Conservation (phyloP, 2,797 vertebrate genomes). For the Melanotaenia parkinsoni region DNA sequence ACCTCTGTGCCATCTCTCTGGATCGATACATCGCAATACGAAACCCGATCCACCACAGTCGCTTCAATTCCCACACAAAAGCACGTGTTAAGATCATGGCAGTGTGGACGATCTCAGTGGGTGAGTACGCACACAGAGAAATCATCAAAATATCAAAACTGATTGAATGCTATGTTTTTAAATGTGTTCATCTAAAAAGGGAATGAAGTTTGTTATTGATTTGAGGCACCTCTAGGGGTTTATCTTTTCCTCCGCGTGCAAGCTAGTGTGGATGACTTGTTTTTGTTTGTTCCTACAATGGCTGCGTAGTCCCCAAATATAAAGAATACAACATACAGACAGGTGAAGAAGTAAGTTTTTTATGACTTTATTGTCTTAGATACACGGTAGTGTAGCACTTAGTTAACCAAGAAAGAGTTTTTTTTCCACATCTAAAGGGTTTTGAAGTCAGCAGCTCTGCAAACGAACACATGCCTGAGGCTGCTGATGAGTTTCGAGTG, state of each 20-base stretch:
- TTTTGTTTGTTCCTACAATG: background rate
- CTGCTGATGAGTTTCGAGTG: too few relatives aligned
- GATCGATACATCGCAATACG: constrained; percentile 96
- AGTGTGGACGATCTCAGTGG: constrained; percentile 96
- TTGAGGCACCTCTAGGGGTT: background rate
- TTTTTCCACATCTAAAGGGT: too few relatives aligned
- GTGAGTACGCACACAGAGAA: constrained; percentile 77
- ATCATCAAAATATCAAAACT: background rate
- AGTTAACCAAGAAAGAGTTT: background rate
- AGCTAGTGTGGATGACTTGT: background rate
- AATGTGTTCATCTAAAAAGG: background rate
- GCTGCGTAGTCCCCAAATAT: background rate
- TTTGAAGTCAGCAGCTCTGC: too few relatives aligned
- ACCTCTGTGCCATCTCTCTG: constrained; percentile 96
- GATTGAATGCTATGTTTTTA: background rate
- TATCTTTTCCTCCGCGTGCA: background rate
- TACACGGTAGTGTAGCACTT: background rate
- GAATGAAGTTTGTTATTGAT: background rate
- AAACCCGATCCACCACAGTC: constrained; percentile 94
- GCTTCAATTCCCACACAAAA: constrained; percentile 94
- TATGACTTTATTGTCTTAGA: background rate
- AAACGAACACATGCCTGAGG: too few relatives aligned
- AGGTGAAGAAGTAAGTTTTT: background rate
- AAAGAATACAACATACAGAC: background rate
- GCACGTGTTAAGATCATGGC: constrained; percentile 95